A percentile compares a stretch with the other conserved stretches of the same genome.
phyloP scores from a whole-genome alignment of 2,888 invertebrate species.

The Scrobipalpa costella region DNA sequence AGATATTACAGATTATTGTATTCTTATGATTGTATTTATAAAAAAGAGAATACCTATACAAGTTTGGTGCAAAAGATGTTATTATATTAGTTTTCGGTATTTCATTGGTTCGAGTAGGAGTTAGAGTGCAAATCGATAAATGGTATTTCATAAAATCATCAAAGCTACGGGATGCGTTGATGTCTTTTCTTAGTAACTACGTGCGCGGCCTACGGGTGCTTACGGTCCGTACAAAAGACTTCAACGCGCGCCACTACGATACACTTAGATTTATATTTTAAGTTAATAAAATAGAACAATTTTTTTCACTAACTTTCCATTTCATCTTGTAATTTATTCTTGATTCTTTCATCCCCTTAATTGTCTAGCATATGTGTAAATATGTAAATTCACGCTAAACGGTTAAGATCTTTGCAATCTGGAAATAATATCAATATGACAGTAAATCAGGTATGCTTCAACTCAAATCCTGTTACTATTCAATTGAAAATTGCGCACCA shows the following conservation, averaged over 20 bases:
- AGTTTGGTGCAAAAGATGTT: constrained; percentile 5
- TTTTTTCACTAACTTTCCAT: background rate
- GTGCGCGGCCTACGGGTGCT: background rate
- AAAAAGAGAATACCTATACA: background rate
- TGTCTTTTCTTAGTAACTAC: constrained; percentile 15
- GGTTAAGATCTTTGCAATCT: constrained; percentile 42
- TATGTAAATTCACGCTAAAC: constrained; percentile 51
- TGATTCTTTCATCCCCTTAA: constrained; percentile 10
- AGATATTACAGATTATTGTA: constrained; percentile 17
- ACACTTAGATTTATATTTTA: constrained; percentile 12
- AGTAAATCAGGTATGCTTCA: constrained; percentile 31
- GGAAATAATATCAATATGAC: constrained; percentile 36
- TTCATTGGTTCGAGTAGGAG: constrained; percentile 12
- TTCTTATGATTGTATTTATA: constrained; percentile 10
- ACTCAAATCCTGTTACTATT: constrained; percentile 29
- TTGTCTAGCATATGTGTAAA: constrained; percentile 44
- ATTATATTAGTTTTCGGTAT: background rate
- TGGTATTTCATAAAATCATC: constrained; percentile 8
- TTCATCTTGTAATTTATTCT: background rate
- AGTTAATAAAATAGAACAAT: constrained; percentile 16
- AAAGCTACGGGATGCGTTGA: constrained; percentile 12
- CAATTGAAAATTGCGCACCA: constrained; percentile 27
- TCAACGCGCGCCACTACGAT: constrained; percentile 15
- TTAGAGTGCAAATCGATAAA: constrained; percentile 13
- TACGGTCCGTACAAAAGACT: constrained; percentile 12